phyloP scores from a whole-genome alignment of 1,140 invertebrate genomes.

The Heliconius hermathena region DNA sequence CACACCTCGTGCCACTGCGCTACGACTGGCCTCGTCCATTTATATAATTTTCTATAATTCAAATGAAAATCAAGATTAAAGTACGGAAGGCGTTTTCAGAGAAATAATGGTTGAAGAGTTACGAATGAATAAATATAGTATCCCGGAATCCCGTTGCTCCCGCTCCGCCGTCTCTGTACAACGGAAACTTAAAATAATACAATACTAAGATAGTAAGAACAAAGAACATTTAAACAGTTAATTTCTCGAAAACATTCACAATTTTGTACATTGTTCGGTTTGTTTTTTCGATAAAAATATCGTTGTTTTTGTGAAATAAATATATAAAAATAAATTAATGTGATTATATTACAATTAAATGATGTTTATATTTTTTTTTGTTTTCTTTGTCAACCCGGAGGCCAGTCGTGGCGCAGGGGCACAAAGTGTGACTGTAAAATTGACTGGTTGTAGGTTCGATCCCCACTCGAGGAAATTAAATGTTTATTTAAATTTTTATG shows the following conservation, averaged over 20 bases:
- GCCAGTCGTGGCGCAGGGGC: too few relatives aligned
- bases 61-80: background rate
- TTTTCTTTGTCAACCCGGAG: too few relatives aligned
- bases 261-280: background rate
- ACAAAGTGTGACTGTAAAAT: too few relatives aligned
- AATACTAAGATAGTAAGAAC: conserved; percentile 9
- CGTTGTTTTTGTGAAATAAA: too few relatives aligned
- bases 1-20: background rate
- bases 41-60: background rate
- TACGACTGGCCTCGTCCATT: background rate
- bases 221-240: conserved; percentile 7
- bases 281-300: background rate
- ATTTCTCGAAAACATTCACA: background rate
- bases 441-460: too few relatives aligned
- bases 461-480: too few relatives aligned
- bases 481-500: too few relatives aligned
- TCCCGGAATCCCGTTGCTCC: background rate
- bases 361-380: too few relatives aligned
- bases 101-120: background rate
- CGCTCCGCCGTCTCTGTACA: background rate
- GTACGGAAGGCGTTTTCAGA: background rate
- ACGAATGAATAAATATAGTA: background rate
- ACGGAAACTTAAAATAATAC: conserved; percentile 8
- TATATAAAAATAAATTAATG: too few relatives aligned
- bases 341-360: too few relatives aligned